Evolutionary conservation across 1,140 invertebrate species (phyloP).

Genomic region (Drosophila parabipectinata): DNA sequence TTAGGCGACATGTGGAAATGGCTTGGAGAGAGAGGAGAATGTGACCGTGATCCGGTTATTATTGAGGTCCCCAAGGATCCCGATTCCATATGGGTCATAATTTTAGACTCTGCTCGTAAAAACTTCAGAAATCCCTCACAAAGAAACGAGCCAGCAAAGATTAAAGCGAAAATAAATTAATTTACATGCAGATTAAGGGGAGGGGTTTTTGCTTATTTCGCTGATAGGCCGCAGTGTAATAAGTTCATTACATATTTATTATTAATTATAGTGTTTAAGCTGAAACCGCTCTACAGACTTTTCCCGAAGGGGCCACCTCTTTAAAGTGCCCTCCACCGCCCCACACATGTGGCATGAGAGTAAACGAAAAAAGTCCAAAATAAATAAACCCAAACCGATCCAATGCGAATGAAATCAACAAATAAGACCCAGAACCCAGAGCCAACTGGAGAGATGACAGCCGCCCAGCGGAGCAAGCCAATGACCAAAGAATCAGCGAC

Average conservation of each 20-base stretch:
- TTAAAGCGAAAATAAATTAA: constrained; percentile 48
- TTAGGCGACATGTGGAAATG: constrained; percentile 38
- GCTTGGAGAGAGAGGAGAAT: background rate
- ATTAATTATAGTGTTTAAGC: constrained; percentile 52
- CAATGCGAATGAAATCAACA: constrained; percentile 73
- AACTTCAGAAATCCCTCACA: constrained; percentile 24
- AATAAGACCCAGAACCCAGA: constrained; percentile 57
- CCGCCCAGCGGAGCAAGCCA: constrained; percentile 57
- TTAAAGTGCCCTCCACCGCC: background rate
- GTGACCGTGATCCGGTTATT: constrained; percentile 25
- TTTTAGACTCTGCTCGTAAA: constrained; percentile 26
- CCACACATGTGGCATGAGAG: constrained; percentile 43
- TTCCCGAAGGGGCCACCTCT: background rate
- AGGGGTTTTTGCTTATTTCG: constrained; percentile 12
- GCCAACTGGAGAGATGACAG: constrained; percentile 20
- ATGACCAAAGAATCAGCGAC: constrained; percentile 79
- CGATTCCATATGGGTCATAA: background rate
- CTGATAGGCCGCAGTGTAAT: constrained; percentile 21
- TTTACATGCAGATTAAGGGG: constrained; percentile 28
- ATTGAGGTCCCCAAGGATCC: constrained; percentile 4
- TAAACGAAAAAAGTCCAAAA: constrained; percentile 63
- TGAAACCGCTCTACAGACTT: constrained; percentile 26
- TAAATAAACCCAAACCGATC: constrained; percentile 57
- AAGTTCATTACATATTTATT: constrained; percentile 36
- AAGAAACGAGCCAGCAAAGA: constrained; percentile 17